These are phyloP conservation scores for Drosophila fuyamai DNA, from an alignment of 1,140 invertebrate species.

Conservation along the genomic window DNA sequence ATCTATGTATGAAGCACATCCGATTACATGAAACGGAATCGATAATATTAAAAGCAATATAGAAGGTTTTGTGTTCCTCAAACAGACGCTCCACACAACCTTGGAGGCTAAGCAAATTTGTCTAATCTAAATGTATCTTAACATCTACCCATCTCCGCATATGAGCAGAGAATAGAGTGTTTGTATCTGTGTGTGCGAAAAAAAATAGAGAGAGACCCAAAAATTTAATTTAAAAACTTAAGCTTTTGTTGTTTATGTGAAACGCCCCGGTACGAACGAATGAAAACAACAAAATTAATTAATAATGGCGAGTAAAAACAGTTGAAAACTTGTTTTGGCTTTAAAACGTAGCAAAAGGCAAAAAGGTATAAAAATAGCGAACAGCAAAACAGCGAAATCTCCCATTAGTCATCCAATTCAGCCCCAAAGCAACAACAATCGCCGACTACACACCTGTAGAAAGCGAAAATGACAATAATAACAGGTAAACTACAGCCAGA, in stretches of 20 bases:
- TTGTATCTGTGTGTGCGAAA: conserved; percentile 11
- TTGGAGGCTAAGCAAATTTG: conserved; percentile 31
- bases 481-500: conserved; percentile 19
- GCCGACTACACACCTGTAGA: conserved; percentile 63
- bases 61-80: conserved; percentile 10
- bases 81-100: conserved; percentile 10
- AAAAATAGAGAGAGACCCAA: conserved; percentile 24
- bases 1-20: conserved; percentile 12
- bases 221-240: conserved; percentile 17
- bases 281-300: conserved; percentile 30
- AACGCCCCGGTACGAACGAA: conserved; percentile 27
- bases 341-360: conserved; percentile 37
- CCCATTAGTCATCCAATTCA: conserved; percentile 68
- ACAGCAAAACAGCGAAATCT: conserved; percentile 30
- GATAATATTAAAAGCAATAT: conserved; percentile 18
- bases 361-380: conserved; percentile 41
- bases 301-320: conserved; percentile 47
- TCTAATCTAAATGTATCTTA: conserved; percentile 38
- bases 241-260: conserved; percentile 16
- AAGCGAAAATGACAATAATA: conserved; percentile 58
- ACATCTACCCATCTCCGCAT: conserved; percentile 36
- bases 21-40: conserved; percentile 32
- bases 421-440: conserved; percentile 16
- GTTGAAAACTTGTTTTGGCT: conserved; percentile 70
- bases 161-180: conserved; percentile 11